Evolutionary conservation across 2,113 vertebrate species (phyloP).

Genomic region (Zeus faber): DNA sequence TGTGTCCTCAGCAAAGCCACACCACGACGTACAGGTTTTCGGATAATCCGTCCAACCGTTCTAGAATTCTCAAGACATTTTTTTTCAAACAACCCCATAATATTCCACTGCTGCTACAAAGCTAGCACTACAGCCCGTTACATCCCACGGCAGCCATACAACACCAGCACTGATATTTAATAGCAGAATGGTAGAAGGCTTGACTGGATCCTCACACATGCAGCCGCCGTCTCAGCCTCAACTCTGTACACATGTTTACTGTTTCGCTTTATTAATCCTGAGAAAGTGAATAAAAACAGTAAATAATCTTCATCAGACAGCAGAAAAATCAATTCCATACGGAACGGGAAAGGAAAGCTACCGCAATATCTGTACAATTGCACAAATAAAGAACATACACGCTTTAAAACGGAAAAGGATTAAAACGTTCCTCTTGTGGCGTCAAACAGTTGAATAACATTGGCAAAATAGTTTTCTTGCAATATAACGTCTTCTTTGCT

Average conservation of each 20-base stretch:
- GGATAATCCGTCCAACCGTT: conserved; percentile 6
- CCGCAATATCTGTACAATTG: conserved; percentile 82
- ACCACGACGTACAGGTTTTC: conserved; percentile 4
- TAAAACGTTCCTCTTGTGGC: conserved; percentile 51
- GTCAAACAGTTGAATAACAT: conserved; percentile 79
- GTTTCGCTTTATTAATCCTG: conserved; percentile 84
- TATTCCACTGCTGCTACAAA: conserved; percentile 17
- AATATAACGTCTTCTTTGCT: conserved; percentile 75
- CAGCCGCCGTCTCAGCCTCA: conserved; percentile 13
- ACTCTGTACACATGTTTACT: conserved; percentile 67
- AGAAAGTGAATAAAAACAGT: conserved; percentile 91
- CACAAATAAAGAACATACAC: conserved; percentile 75
- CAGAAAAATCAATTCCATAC: conserved; percentile 62
- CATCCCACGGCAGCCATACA: background rate
- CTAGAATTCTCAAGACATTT: conserved; percentile 17
- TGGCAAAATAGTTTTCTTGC: conserved; percentile 77
- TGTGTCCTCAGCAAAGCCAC: conserved; percentile 35
- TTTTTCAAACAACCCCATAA: conserved; percentile 14
- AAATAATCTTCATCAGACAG: conserved; percentile 82
- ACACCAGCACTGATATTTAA: background rate
- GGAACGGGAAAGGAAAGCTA: conserved; percentile 72
- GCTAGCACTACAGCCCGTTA: background rate
- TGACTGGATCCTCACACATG: conserved; percentile 17
- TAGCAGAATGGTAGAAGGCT: background rate
- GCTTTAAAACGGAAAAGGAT: conserved; percentile 80